Evolutionary conservation across 2,888 invertebrate genomes (phyloP), one percentile per base, ranked within the genome.

Genomic region (Strigamia transsilvanica): DNA sequence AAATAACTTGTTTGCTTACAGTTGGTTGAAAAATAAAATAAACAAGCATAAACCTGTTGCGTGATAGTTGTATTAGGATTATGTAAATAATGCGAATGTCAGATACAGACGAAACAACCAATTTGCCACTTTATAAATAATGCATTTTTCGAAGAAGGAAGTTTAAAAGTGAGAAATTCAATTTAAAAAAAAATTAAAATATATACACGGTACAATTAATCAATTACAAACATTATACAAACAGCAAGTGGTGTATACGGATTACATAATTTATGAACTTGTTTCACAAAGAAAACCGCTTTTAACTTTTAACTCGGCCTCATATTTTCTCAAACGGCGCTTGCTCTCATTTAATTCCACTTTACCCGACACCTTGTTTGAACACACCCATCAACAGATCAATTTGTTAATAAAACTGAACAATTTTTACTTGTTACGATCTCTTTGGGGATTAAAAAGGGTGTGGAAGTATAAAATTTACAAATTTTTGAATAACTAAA

Each of bases 341-440:
- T 46, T 46, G 46, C 46, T 46, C 46, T 46, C 46, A n/a, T 46
- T 66, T 66, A 66, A 66, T 66, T 66, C 61, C 61, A 46, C 46
- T 46, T 46, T 23, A 66, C 61, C 18, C 61, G 18, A 66, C 61
- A 66, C 21, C 61, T 66, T 66, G 61, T 66, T 66, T 23, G 23
- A 66, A 66, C 61, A 66, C 61, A 66, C 61, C 61, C 61, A 66
- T n/a, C 61, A 66, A 66, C 61, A 23, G 61, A 66, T 66, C 61
- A 66, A n/a, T 66, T 66, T 21, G 61, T 66, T 66, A 21, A 66
- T 12, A 21, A 66, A 46, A 46, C 12, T 46, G 46, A 13, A 66
- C 21, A 66, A 38, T 38, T 38, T 38, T 38, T 38, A 6, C 38
- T 38, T 38, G 10, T 38, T 38, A 38, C 4, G 10, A 6, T 7